Evolutionary conservation across 2,113 vertebrate genomes (phyloP), one percentile per base, ranked within the genome.

Genomic region (Todiramphus chloris): DNA sequence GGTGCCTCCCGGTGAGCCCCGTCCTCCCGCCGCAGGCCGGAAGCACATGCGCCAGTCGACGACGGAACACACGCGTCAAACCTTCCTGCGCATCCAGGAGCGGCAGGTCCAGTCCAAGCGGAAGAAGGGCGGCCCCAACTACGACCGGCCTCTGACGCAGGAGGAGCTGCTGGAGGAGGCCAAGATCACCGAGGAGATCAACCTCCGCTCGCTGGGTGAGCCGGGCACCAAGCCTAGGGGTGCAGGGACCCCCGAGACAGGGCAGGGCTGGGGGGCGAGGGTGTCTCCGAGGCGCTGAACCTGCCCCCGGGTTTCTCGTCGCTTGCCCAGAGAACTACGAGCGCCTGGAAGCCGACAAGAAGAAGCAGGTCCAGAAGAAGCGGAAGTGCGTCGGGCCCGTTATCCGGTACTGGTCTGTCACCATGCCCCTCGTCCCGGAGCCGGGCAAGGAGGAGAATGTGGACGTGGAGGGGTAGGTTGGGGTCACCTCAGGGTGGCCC

Each of bases 301-400:
- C 31, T 5, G 82, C 41, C 33, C 35, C 9, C 13, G 0, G 0
- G 1, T 8, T 19, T 16, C 6, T 20, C 24, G 17, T 11, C 1
- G 10, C 31, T 30, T 9, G 2, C 11, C 3, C 97, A 99, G 99
- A 99, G 96, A 99, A 99, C 41, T 99, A 99, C 7, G 99, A 99
- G 94, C 98, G 99, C 4, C 96, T 99, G 16, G 99, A 99, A 77
- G 99, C 99, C 0, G 99, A 99, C 95, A 99, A 99, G 96, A 99
- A 99, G 98, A 99, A 99, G 96, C 99, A 99, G 77, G 99, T 99
- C 12, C 98, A 99, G 83, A 99, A 99, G 98, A 99, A 99, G 91
- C 95, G 98, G 1, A 98, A 98, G 20, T 99, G 99, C 9, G 98
- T 99, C 16, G 99, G 99, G 18, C 99, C 99, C 0, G 98, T 98